Percentiles rank a stretch among this genome's conserved stretches.
Evolutionary conservation across 2,113 vertebrate genomes (phyloP).

Genomic region (Progne subis): DNA sequence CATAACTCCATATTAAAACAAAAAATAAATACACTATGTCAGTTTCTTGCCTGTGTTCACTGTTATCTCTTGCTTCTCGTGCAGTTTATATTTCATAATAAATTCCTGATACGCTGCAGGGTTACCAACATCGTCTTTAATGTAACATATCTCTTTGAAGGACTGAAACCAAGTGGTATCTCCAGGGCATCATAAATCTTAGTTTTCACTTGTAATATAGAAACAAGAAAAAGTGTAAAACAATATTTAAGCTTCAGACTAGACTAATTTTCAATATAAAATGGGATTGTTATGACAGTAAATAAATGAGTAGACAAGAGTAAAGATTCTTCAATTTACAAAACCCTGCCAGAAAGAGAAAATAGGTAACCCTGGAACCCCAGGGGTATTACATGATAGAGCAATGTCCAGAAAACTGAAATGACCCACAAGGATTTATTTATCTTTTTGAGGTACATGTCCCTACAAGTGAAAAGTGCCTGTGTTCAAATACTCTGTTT

Average conservation of each 20-base stretch:
- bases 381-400: not conserved
- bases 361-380: not conserved
- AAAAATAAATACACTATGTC: constrained; percentile 18
- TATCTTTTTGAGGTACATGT: not conserved
- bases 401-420: constrained; percentile 60
- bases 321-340: constrained; percentile 58
- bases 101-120: constrained; percentile 61
- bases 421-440: not conserved
- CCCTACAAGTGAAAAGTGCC: not conserved
- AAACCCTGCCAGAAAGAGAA: constrained; percentile 44
- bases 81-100: constrained; percentile 72
- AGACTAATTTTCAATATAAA: constrained; percentile 74
- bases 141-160: constrained; percentile 74
- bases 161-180: constrained; percentile 66
- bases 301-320: constrained; percentile 62
- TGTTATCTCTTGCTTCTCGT: constrained; percentile 46
- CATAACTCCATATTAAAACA: constrained; percentile 42
- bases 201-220: constrained; percentile 72
- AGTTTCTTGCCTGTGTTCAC: constrained; percentile 31
- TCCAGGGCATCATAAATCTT: constrained; percentile 73
- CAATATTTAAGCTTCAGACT: constrained; percentile 75
- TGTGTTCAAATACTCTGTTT: not conserved
- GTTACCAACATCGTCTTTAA: constrained; percentile 65
- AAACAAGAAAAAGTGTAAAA: constrained; percentile 71
- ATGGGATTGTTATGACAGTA: constrained; percentile 70